Conservation (phyloP, 2,888 invertebrate genomes). For the Zaprionus lineosus region DNA sequence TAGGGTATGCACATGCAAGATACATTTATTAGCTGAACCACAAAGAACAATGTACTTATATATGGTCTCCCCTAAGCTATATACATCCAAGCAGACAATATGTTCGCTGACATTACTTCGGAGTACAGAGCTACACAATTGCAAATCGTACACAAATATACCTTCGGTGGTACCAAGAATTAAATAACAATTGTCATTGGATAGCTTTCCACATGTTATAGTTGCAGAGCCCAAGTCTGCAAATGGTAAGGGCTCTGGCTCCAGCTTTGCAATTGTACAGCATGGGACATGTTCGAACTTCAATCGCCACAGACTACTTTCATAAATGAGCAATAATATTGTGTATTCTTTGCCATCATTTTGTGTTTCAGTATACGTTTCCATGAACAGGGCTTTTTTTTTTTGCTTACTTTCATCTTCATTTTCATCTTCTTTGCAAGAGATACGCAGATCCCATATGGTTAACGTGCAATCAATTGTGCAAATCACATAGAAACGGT, state of each 20-base stretch:
- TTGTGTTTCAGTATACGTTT: slow-evolving; percentile 21
- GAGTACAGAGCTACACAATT: slow-evolving; percentile 59
- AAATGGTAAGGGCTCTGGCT: slow-evolving; percentile 44
- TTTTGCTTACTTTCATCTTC: not conserved
- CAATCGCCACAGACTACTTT: slow-evolving; percentile 58
- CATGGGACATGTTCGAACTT: slow-evolving; percentile 47
- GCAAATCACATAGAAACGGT: slow-evolving; percentile 74
- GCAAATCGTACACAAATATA: slow-evolving; percentile 76
- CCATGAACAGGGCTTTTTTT: slow-evolving; percentile 30
- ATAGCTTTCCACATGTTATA: slow-evolving; percentile 77
- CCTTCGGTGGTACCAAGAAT: slow-evolving; percentile 81
- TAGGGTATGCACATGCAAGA: slow-evolving; percentile 78
- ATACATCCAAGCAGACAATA: slow-evolving; percentile 80
- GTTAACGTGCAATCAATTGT: slow-evolving; percentile 58
- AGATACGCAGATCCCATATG: slow-evolving; percentile 68
- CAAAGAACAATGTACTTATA: slow-evolving; percentile 81
- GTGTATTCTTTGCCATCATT: slow-evolving; percentile 19
- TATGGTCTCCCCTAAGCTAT: slow-evolving; percentile 66
- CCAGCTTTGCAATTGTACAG: not conserved
- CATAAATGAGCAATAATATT: slow-evolving; percentile 62
- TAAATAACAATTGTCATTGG: slow-evolving; percentile 74
- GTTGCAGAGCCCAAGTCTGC: slow-evolving; percentile 20
- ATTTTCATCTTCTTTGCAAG: slow-evolving; percentile 37
- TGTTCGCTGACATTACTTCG: slow-evolving; percentile 80
- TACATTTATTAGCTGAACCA: slow-evolving; percentile 68